Conservation (phyloP, 2,113 vertebrate species). For the Perccottus glenii region DNA sequence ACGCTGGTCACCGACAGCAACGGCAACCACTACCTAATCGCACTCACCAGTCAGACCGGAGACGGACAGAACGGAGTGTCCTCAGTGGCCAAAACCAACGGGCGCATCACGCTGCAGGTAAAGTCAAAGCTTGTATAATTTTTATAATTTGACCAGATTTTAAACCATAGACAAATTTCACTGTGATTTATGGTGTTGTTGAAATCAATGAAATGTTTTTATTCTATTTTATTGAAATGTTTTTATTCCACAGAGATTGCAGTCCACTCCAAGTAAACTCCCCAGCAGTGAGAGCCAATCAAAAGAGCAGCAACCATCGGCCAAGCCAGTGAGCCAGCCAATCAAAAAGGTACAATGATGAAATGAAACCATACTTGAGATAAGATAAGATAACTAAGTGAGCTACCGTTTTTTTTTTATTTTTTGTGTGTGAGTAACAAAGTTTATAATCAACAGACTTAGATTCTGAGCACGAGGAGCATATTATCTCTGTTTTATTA, state of each 20-base stretch:
- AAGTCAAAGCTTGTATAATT: background rate
- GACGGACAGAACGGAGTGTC: conserved; percentile 76
- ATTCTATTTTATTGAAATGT: background rate
- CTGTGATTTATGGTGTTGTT: background rate
- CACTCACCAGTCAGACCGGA: conserved; percentile 83
- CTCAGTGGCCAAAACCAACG: conserved; percentile 67
- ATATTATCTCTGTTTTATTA: no score
- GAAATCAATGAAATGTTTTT: background rate
- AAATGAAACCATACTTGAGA: background rate
- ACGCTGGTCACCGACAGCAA: conserved; percentile 87
- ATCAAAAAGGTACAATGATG: conserved; percentile 78
- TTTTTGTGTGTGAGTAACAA: no score
- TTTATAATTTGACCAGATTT: background rate
- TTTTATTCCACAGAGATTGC: conserved; percentile 76
- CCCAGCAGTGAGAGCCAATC: conserved; percentile 76
- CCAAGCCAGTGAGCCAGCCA: conserved; percentile 69
- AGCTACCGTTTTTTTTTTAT: no score
- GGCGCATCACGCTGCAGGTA: conserved; percentile 86
- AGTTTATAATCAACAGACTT: no score
- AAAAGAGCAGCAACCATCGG: conserved; percentile 65
- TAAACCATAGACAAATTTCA: no score
- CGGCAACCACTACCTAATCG: conserved; percentile 92
- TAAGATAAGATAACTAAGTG: no score
- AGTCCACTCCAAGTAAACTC: conserved; percentile 82
- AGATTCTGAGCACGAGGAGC: no score